Evolutionary conservation across 2,113 vertebrate species (phyloP).

Genomic region (Isurus oxyrinchus): DNA sequence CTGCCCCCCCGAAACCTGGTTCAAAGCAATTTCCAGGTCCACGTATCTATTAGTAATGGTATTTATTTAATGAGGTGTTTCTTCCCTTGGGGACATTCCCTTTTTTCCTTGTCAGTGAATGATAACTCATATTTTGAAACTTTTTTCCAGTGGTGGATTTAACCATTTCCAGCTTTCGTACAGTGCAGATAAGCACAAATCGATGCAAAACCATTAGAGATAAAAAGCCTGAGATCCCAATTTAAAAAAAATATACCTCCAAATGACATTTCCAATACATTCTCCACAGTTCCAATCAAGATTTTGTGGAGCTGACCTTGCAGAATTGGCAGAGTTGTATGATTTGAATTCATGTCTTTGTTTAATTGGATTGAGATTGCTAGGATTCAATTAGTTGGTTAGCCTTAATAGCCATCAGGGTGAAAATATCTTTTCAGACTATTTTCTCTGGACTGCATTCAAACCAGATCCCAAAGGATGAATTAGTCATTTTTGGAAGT

Average conservation of each 20-base stretch:
- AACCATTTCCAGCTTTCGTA: background rate
- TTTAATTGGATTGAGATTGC: slow-evolving; percentile 1
- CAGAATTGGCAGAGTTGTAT: background rate
- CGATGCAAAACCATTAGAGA: background rate
- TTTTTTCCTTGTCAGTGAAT: background rate
- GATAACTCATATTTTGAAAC: background rate
- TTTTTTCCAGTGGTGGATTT: background rate
- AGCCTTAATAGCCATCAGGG: background rate
- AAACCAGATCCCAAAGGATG: background rate
- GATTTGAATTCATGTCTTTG: background rate
- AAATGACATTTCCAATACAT: background rate
- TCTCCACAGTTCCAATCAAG: background rate
- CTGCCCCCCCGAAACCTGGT: background rate
- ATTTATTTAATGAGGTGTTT: background rate
- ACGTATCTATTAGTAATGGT: background rate
- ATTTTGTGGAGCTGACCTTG: background rate
- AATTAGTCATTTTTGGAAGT: background rate
- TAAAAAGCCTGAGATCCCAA: background rate
- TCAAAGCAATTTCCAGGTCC: background rate
- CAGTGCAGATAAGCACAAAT: background rate
- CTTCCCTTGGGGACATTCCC: background rate
- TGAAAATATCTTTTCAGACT: background rate
- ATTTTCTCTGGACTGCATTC: slow-evolving; percentile 25
- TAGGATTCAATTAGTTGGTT: slow-evolving; percentile 18
- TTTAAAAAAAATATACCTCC: background rate